Conservation (phyloP, 2,888 invertebrate species). For the Lordiphosa fenestrarum region DNA sequence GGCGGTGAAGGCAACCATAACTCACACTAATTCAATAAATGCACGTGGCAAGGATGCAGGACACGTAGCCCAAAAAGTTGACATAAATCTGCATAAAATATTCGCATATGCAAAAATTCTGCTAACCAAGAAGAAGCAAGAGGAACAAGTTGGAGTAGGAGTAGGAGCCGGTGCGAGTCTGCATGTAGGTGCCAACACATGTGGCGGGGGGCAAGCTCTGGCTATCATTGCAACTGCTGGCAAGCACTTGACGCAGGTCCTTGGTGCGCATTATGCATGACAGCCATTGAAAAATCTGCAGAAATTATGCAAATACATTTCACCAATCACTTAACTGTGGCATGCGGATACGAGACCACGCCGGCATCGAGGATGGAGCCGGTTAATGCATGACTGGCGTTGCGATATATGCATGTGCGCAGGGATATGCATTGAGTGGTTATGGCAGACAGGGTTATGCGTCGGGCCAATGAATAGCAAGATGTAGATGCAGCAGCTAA, state of each 20-base stretch:
- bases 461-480: too few species aligned
- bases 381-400: slow-evolving; percentile 26
- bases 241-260: slow-evolving; percentile 30
- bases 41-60: slow-evolving; percentile 57
- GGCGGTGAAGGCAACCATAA: slow-evolving; percentile 16
- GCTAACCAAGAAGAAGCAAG: slow-evolving; percentile 19
- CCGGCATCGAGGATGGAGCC: slow-evolving; percentile 5
- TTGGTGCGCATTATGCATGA: slow-evolving; percentile 56
- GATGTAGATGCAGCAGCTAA: too few species aligned
- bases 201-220: slow-evolving; percentile 7
- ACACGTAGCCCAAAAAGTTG: slow-evolving; percentile 65
- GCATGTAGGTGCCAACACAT: slow-evolving; percentile 44
- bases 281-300: slow-evolving; percentile 72
- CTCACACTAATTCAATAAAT: slow-evolving; percentile 65
- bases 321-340: slow-evolving; percentile 70
- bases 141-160: slow-evolving; percentile 11
- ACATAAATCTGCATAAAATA: slow-evolving; percentile 75
- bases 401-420: slow-evolving; percentile 1
- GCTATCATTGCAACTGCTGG: slow-evolving; percentile 43
- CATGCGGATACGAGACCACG: slow-evolving; percentile 15
- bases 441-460: too few species aligned
- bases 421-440: too few species aligned
- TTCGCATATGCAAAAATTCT: slow-evolving; percentile 69
- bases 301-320: slow-evolving; percentile 75
- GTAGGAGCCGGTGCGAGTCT: not conserved